Conservation (phyloP, 2,797 vertebrate species). For the Phalloptychus januarius region DNA sequence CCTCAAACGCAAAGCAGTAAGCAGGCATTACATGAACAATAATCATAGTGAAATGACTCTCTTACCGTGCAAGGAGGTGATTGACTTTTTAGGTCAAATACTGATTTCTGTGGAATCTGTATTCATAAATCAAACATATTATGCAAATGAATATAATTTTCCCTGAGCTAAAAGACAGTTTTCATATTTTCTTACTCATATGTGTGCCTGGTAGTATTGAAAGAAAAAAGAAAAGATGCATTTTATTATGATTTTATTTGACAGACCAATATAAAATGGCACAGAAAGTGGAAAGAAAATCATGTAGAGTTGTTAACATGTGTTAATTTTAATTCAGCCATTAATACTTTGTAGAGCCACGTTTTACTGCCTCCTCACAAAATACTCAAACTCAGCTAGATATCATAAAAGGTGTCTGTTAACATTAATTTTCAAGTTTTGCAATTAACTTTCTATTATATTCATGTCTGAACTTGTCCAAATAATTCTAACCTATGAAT, state of each 20-base stretch:
- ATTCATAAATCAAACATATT: background rate
- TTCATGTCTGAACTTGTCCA: background rate
- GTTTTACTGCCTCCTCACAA: background rate
- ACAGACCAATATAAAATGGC: background rate
- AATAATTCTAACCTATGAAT: background rate
- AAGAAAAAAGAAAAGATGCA: background rate
- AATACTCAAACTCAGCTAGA: background rate
- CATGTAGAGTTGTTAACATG: background rate
- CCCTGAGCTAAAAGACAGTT: background rate
- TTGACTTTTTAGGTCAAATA: background rate
- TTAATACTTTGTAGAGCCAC: background rate
- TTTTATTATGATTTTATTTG: background rate
- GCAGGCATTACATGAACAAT: conserved; percentile 46
- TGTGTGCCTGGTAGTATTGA: background rate
- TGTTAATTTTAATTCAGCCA: background rate
- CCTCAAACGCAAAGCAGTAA: conserved; percentile 94
- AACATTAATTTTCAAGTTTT: background rate
- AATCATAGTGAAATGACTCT: background rate
- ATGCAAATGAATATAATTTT: background rate
- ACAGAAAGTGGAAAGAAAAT: background rate
- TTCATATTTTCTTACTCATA: background rate
- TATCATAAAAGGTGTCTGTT: background rate
- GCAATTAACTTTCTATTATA: background rate
- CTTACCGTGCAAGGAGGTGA: background rate
- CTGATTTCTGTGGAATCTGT: background rate